Conservation (phyloP, 2,797 vertebrate species). For the Sebastes steindachneri region DNA sequence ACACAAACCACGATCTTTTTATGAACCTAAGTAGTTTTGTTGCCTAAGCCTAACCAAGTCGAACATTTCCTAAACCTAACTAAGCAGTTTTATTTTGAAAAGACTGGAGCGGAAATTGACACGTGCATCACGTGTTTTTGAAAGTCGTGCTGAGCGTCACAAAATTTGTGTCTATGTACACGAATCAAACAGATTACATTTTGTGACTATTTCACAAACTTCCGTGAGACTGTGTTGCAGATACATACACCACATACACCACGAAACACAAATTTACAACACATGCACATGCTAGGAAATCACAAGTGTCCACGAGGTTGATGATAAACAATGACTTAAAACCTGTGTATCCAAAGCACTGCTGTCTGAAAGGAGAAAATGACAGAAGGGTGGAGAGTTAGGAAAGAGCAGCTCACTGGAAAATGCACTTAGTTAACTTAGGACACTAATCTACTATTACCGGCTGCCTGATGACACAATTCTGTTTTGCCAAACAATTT, state of each 20-base stretch:
- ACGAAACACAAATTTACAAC: conserved; percentile 20
- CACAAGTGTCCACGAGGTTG: conserved; percentile 29
- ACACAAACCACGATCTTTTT: no score
- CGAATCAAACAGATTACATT: no score
- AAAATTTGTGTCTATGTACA: no score
- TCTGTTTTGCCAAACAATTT: conserved; percentile 48
- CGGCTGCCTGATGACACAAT: conserved; percentile 16
- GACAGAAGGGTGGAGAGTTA: conserved; percentile 85
- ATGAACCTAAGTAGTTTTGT: no score
- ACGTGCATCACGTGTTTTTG: no score
- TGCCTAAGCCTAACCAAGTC: no score
- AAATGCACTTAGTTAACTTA: conserved; percentile 19
- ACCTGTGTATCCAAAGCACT: conserved; percentile 98
- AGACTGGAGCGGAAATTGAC: no score
- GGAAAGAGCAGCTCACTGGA: conserved; percentile 56
- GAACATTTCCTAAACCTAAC: no score
- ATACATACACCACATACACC: not conserved
- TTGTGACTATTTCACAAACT: no score
- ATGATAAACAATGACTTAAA: conserved; percentile 83
- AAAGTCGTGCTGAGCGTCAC: no score
- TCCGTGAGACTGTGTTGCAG: no score
- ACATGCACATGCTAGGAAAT: conserved; percentile 55
- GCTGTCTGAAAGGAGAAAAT: conserved; percentile 93
- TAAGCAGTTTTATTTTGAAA: no score
- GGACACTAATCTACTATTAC: conserved; percentile 29